Evolutionary conservation across 1,140 invertebrate species (phyloP).

Genomic region (Neodiprion fabricii): DNA sequence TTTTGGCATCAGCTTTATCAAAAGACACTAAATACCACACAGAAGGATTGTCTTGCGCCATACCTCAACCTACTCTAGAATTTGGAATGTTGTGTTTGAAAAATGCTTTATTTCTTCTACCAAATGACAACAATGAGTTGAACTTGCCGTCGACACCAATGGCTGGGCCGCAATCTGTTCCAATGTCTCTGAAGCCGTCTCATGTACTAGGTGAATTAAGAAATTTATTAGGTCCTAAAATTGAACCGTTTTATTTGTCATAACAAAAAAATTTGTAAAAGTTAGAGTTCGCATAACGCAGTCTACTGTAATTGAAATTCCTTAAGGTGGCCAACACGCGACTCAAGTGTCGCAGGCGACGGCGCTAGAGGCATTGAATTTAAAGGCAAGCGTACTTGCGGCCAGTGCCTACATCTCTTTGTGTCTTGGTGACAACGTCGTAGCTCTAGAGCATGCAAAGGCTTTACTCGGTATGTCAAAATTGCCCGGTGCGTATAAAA

Average conservation of each 20-base stretch:
- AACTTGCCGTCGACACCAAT: slow-evolving; percentile 39
- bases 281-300: slow-evolving; percentile 14
- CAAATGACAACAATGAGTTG: slow-evolving; percentile 43
- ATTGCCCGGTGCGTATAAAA: slow-evolving; percentile 71
- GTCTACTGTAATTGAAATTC: neutral
- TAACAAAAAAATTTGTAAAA: neutral
- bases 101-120: slow-evolving; percentile 78
- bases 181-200: slow-evolving; percentile 42
- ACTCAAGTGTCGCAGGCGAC: slow-evolving; percentile 40
- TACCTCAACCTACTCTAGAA: slow-evolving; percentile 87
- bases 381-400: slow-evolving; percentile 76
- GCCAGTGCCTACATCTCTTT: slow-evolving; percentile 84
- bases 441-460: slow-evolving; percentile 81
- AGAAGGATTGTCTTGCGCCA: slow-evolving; percentile 76
- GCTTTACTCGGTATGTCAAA: slow-evolving; percentile 70
- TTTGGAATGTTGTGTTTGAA: slow-evolving; percentile 88
- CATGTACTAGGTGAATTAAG: slow-evolving; percentile 33
- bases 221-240: neutral
- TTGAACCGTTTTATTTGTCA: neutral
- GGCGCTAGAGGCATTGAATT: slow-evolving; percentile 49
- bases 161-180: slow-evolving; percentile 38
- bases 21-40: slow-evolving; percentile 66
- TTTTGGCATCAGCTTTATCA: slow-evolving; percentile 65
- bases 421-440: slow-evolving; percentile 82
- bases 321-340: slow-evolving; percentile 39